Base-by-base conservation (phyloP, 2,888 invertebrate genomes). In the Cataglyphis altisquamis region DNA sequence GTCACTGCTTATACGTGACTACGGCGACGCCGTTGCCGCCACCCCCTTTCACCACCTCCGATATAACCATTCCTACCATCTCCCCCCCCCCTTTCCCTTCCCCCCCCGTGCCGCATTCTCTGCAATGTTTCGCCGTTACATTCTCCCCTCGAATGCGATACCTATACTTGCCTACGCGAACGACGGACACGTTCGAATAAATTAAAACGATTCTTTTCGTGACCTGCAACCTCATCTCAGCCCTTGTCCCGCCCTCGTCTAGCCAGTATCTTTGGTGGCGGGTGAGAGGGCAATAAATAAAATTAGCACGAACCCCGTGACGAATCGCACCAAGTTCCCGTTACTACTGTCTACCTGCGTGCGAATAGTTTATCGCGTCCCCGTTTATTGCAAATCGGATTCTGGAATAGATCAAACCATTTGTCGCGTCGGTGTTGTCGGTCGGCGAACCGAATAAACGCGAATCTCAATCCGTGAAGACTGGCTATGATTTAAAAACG, bases 1-100 rank as follows among this genome's bases (percentile, higher is more conserved):
- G 92, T 94, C 94, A 94, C 93, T 91, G 93, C 93, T 91, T 94
- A 92, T 94, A 93, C 94, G 94, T 94, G 93, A 93, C 94, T 93
- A 90, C 89, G 90, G 80, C 85, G 88, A 78, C 86, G 83, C 88
- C 85, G 85, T 83, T 84, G 63, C 57, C 67, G 60, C 12, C 32
- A n/a, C 52, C 62, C 73, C 70, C 77, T 74, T 68, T 74, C 41
- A 12, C 81, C 64, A 45, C 18, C 86, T 72, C 74, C 83, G 75
- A 80, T 83, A 82, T 86, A 73, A 48, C 82, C 82, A 52, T n/a
- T 48, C 81, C 63, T 45, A 45, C 41, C 64, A 66, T 52, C 45
- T 0, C 18, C 1, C 18, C 68, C 60, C 45, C 0, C 18, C 1
- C 48, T 0, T 1, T 1, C 80, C 78, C 62, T 60, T 70, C 70